phyloP scores from a whole-genome alignment of 2,113 vertebrate species.

The Pionites leucogaster region DNA sequence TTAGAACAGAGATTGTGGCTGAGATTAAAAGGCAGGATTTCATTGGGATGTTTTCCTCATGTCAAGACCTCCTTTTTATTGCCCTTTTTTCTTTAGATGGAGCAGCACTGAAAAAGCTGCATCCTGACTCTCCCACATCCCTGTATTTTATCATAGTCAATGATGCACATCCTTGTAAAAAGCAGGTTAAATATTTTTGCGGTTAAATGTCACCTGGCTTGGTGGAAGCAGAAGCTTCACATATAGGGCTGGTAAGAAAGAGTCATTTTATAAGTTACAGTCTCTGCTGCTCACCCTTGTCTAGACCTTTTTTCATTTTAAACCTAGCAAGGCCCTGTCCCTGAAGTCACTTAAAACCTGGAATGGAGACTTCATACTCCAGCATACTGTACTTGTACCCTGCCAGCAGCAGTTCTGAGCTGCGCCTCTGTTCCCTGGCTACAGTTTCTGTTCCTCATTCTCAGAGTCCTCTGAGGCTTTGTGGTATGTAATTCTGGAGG shows the following conservation, averaged over 20 bases:
- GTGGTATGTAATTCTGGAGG: neutral
- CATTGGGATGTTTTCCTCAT: slow-evolving; percentile 22
- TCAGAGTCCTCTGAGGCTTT: neutral
- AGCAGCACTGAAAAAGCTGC: slow-evolving; percentile 5
- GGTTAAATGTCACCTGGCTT: slow-evolving; percentile 18
- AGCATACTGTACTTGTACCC: neutral
- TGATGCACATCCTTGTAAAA: slow-evolving; percentile 30
- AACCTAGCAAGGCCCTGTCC: neutral
- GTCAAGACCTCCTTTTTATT: slow-evolving; percentile 45
- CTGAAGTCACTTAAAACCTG: neutral
- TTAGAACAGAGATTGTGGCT: neutral
- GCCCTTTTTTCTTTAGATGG: neutral
- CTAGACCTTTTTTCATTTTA: neutral
- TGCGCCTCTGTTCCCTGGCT: neutral
- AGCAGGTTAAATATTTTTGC: slow-evolving; percentile 8
- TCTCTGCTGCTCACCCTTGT: neutral
- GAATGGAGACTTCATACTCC: neutral
- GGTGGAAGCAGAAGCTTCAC: neutral
- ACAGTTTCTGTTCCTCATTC: neutral
- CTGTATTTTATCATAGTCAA: slow-evolving; percentile 13
- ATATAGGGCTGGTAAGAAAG: neutral
- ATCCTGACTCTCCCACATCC: slow-evolving; percentile 48
- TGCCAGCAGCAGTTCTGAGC: neutral
- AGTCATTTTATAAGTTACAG: neutral
- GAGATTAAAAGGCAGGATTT: slow-evolving; percentile 44